Evolutionary conservation across 2,113 vertebrate species (phyloP), one percentile per base, ranked within the genome.

Genomic region (Vidua chalybeata): DNA sequence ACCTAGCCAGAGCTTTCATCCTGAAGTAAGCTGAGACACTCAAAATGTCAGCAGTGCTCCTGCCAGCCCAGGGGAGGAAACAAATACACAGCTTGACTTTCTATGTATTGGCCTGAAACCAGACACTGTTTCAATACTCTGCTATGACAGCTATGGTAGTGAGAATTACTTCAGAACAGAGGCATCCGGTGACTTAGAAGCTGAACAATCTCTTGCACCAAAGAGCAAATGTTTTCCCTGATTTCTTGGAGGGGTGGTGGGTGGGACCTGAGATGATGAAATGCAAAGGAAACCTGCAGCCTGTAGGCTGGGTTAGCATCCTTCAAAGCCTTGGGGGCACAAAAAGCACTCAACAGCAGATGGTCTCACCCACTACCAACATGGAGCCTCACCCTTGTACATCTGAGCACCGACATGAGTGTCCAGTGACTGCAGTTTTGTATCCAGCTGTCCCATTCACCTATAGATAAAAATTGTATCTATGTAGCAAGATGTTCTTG

Each of bases 111-210:
- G 91, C 89, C 66, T 82, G 93, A 94, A 93, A 94, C 69, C 83
- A 95, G 62, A 74, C 77, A 63, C 76, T 33, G 21, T 92, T 80
- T 94, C 84, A 95, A 52, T 93, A 79, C 18, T 79, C 54, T 62
- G 77, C 87, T 94, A 61, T 84, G 84, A 71, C 66, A 89, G 71
- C 62, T 89, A 84, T 82, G 69, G 45, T 46, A 69, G 49, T 24
- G 26, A 84, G 55, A 87, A 89, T 91, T 96, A 75, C 62, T 82
- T 95, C 87, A 93, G 66, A 89, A 89, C 49, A 68, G 66, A 85
- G 51, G 71, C 62, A 91, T 96, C 26, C 14, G 0, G n/a, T 81
- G 69, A 87, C 45, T 84, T 86, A 58, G 35, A 76, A 62, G 37
- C 54, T 61, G 62, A 93, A 94, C 45, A 87, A 76, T 84, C 37